Evolutionary conservation across 2,113 vertebrate genomes (phyloP), one percentile per base, ranked within the genome.

Genomic region (Lasiurus borealis): DNA sequence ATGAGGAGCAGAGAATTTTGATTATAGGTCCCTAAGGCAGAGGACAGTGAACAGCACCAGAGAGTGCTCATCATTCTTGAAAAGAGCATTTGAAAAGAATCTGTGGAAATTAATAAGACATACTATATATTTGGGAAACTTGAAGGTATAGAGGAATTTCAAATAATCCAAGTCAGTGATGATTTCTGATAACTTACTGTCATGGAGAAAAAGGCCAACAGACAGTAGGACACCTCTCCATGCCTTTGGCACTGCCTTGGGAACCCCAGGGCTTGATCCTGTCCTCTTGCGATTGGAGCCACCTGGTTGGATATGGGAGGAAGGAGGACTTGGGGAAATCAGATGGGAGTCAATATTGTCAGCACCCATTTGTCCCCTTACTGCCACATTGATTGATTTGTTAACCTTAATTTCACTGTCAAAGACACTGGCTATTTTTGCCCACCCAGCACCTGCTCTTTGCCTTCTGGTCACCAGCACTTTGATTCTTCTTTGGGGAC

Each of bases 221-320:
- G 25, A 29, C 40, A 29, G 1, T 29, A 34, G 21, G n/a, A 1
- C 16, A 1, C 12, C 29, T 83, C 5, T 64, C 29, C 12, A 10
- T 8, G 0, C 31, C 0, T 0, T 2, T 5, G 72, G 29, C 0
- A 1, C 29, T 31, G 12, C 50, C 81, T 29, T 23, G 25, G 54
- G 29, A 14, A 34, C 12, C 29, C 4, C 1, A 59, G 64, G 69
- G 2, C 25, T 13, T 68, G 18, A 23, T 29, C 46, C 29, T 21
- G 3, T 15, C 57, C 13, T 52, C 36, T 9, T 14, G 8, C 4
- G 9, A 23, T 34, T 14, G 36, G 29, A 25, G 7, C 54, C 68
- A 36, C 21, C 16, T n/a, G 29, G 7, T 8, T 12, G 40, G 29
- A 25, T 5, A 12, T 5, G 19, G 9, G 23, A n/a, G 40, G 16